Percentiles rank a stretch among this genome's conserved stretches.
These are phyloP conservation scores for Pegoplata infirma DNA, from an alignment of 2,888 invertebrate species.

Conservation along the genomic window DNA sequence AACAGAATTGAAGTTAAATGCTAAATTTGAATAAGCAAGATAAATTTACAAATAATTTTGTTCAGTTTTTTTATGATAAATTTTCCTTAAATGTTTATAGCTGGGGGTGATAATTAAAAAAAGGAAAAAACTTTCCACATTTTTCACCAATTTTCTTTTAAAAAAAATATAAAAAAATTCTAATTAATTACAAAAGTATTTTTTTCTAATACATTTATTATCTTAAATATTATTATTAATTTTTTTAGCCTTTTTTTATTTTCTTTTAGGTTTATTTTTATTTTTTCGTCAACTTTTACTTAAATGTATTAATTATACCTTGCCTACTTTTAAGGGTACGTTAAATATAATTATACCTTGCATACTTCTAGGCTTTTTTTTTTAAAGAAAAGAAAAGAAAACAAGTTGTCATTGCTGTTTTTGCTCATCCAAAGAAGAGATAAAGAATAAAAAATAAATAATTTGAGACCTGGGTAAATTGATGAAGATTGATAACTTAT, in stretches of 20 bases:
- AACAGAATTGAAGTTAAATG: conserved; percentile 30
- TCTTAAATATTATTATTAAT: neutral
- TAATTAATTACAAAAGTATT: neutral
- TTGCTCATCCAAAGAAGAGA: neutral
- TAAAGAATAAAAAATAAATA: neutral
- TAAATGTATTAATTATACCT: conserved; percentile 26
- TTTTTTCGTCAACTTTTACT: neutral
- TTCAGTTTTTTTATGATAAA: neutral
- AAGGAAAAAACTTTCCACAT: neutral
- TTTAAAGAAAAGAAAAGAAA: neutral
- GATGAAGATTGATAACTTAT: conserved; percentile 40
- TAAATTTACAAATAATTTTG: too few species aligned
- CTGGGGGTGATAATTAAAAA: neutral
- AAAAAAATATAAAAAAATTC: too few species aligned
- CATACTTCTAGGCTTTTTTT: conserved; percentile 12
- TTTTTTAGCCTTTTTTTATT: neutral
- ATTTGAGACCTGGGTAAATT: conserved; percentile 4
- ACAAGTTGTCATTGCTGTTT: neutral
- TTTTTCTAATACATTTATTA: conserved; percentile 5
- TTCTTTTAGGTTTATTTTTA: too few species aligned
- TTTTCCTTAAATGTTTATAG: neutral
- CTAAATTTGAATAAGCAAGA: too few species aligned
- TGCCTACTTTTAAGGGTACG: conserved; percentile 21
- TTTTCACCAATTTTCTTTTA: too few species aligned
- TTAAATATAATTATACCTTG: conserved; percentile 29